phyloP scores from a whole-genome alignment of 1,140 invertebrate species.

The Vanessa tameamea region DNA sequence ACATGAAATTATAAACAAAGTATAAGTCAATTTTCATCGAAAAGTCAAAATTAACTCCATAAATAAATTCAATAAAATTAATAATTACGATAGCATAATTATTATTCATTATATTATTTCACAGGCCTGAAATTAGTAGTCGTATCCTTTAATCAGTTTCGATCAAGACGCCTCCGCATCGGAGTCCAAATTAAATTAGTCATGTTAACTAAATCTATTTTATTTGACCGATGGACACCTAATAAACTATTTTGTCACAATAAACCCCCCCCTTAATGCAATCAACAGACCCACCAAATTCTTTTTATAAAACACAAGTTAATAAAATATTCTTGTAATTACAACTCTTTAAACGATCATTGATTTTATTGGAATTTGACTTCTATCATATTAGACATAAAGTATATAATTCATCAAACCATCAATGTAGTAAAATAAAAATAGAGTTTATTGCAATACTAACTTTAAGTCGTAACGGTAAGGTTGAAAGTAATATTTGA shows the following conservation, averaged over 20 bases:
- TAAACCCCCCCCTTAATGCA: background rate
- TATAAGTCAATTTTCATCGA: too few relatives aligned
- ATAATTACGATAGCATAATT: too few relatives aligned
- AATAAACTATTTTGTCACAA: background rate
- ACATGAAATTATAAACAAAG: too few relatives aligned
- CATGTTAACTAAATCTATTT: background rate
- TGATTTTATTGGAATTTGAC: background rate
- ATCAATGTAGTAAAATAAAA: background rate
- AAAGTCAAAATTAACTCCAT: too few relatives aligned
- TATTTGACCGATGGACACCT: background rate
- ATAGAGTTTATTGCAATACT: background rate
- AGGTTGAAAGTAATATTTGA: background rate
- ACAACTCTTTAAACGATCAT: conserved; percentile 11
- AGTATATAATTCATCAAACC: background rate
- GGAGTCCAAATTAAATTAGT: background rate
- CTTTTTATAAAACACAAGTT: conserved; percentile 13
- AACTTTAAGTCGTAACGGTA: background rate
- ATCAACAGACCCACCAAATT: conserved; percentile 6
- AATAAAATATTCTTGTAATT: conserved; percentile 18
- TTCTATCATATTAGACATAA: background rate
- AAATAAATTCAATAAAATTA: too few relatives aligned
- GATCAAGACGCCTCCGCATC: too few relatives aligned
- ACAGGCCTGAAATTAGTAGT: too few relatives aligned
- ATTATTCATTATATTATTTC: too few relatives aligned
- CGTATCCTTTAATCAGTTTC: too few relatives aligned